phyloP scores from a whole-genome alignment of 2,113 vertebrate genomes.

The Hemiprocne comata region DNA sequence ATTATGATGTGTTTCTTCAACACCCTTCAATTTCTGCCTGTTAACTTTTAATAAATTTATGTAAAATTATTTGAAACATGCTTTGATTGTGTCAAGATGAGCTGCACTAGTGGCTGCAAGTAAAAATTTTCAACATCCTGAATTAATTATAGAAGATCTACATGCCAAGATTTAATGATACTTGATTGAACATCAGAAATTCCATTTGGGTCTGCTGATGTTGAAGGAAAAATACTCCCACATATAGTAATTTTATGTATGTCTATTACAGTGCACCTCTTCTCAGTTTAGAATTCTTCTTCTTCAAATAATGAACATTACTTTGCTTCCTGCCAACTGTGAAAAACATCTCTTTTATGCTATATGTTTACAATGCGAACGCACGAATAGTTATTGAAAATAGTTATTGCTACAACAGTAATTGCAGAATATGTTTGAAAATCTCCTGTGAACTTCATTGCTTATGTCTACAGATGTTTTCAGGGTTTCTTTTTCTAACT shows the following conservation, averaged over 20 bases:
- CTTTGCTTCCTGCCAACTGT: neutral
- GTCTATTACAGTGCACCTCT: neutral
- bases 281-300: neutral
- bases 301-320: neutral
- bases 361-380: neutral
- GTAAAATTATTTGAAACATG: neutral
- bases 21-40: neutral
- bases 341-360: neutral
- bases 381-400: neutral
- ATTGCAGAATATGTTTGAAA: neutral
- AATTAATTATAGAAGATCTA: neutral
- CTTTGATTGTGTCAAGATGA: neutral
- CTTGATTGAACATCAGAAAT: neutral
- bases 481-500: neutral
- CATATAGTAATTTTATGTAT: neutral
- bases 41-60: neutral
- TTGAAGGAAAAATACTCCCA: neutral
- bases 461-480: neutral
- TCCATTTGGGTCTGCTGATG: neutral
- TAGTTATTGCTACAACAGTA: neutral
- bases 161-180: neutral
- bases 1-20: neutral
- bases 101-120: neutral
- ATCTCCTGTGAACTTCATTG: neutral
- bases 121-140: constrained; percentile 1